Conservation (phyloP, 2,113 vertebrate species). For the Galeopterus variegatus region DNA sequence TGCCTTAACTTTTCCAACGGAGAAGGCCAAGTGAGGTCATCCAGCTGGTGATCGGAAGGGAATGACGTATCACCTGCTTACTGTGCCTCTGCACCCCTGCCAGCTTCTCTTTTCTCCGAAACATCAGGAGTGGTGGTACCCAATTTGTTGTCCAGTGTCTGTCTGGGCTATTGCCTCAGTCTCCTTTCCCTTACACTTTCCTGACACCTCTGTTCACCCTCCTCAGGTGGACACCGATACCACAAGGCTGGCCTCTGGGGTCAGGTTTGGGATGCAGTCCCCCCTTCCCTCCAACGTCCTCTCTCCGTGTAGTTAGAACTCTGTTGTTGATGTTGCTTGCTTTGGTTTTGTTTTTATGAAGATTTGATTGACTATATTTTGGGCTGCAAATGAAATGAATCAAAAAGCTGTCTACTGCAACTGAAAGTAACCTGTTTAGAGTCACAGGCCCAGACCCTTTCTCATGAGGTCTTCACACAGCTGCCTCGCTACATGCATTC, state of each 20-base stretch:
- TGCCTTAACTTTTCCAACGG: not conserved
- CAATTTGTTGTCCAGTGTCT: not conserved
- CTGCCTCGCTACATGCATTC: accelerated
- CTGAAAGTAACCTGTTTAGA: not conserved
- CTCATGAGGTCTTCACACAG: not conserved
- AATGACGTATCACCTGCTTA: too few relatives aligned
- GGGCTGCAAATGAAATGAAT: not conserved
- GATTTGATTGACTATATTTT: not conserved
- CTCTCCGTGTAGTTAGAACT: not conserved
- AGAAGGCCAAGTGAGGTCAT: not conserved
- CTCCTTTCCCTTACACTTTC: not conserved
- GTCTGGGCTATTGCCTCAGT: accelerated
- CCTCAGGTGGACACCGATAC: too few relatives aligned
- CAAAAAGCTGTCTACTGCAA: not conserved
- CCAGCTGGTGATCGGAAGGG: accelerated
- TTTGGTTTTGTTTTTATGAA: not conserved
- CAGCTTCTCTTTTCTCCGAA: too few relatives aligned
- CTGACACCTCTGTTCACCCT: not conserved
- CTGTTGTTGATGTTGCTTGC: not conserved
- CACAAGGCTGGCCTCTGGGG: accelerated
- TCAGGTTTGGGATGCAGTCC: too few relatives aligned
- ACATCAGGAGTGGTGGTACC: accelerated
- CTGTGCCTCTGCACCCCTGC: not conserved
- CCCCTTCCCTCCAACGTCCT: not conserved
- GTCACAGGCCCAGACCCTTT: not conserved